Conservation (phyloP, 2,113 vertebrate genomes). For the Aphelocoma coerulescens region DNA sequence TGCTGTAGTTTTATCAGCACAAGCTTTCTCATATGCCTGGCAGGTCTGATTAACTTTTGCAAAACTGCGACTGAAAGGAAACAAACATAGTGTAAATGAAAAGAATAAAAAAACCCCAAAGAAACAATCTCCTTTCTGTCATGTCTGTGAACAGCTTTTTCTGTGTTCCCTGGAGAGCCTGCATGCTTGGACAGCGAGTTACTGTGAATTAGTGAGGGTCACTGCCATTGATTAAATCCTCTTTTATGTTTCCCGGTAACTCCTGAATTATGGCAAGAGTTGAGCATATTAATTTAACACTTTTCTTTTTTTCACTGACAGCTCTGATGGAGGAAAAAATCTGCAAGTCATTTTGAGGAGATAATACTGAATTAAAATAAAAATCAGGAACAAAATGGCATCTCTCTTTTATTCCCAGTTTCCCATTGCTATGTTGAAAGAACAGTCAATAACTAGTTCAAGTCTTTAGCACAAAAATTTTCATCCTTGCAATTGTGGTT, state of each 20-base stretch:
- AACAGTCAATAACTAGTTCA: neutral
- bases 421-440: neutral
- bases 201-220: slow-evolving; percentile 57
- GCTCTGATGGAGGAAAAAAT: slow-evolving; percentile 4
- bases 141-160: slow-evolving; percentile 38
- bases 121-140: slow-evolving; percentile 11
- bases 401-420: neutral
- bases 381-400: slow-evolving; percentile 1
- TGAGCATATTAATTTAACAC: slow-evolving; percentile 42
- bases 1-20: neutral
- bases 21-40: neutral
- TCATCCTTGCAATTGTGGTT: neutral
- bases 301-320: neutral
- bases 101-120: neutral
- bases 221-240: slow-evolving; percentile 54
- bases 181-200: slow-evolving; percentile 22
- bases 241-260: slow-evolving; percentile 59
- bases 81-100: slow-evolving; percentile 8
- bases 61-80: slow-evolving; percentile 5
- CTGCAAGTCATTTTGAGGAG: slow-evolving; percentile 34
- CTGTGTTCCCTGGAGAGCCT: slow-evolving; percentile 25
- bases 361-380: slow-evolving; percentile 3
- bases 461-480: neutral
- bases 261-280: slow-evolving; percentile 42
- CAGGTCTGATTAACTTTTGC: slow-evolving; percentile 26